Percentiles rank a stretch among this genome's conserved stretches.
phyloP scores from a whole-genome alignment of 1,140 invertebrate species.

The Scaptomyza hsui region DNA sequence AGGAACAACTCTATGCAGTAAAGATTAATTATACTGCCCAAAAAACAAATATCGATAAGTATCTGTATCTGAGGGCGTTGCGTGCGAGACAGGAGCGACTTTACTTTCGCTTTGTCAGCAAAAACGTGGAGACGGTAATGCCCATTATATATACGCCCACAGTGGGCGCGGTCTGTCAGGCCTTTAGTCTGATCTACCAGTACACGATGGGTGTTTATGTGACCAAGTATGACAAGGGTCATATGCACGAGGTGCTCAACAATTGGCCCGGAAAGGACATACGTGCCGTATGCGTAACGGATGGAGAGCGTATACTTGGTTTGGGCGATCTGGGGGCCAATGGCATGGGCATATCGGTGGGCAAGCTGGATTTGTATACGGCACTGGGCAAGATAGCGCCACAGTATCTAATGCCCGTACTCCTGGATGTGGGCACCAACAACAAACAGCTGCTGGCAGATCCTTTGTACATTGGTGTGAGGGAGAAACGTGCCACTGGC shows the following conservation, averaged over 20 bases:
- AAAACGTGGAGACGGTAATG: constrained; percentile 95
- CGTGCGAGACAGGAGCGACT: constrained; percentile 95
- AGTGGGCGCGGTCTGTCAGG: constrained; percentile 90
- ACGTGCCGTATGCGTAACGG: constrained; percentile 96
- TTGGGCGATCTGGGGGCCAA: constrained; percentile 97
- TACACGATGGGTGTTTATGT: constrained; percentile 96
- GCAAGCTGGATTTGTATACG: constrained; percentile 96
- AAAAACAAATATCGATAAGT: constrained; percentile 91
- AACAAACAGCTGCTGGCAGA: constrained; percentile 92
- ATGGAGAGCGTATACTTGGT: constrained; percentile 97
- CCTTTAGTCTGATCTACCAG: constrained; percentile 54
- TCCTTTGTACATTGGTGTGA: constrained; percentile 96
- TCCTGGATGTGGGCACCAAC: constrained; percentile 97
- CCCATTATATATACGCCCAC: constrained; percentile 85
- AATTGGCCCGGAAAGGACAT: constrained; percentile 86
- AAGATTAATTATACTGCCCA: constrained; percentile 90
- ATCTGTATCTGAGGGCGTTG: constrained; percentile 91
- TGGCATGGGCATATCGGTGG: constrained; percentile 99
- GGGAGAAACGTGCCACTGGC: constrained; percentile 92
- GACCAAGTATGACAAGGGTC: constrained; percentile 97
- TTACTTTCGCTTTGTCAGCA: constrained; percentile 95
- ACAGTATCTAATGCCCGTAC: constrained; percentile 93
- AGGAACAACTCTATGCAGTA: constrained; percentile 91
- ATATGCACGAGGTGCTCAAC: constrained; percentile 91
- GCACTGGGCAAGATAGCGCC: constrained; percentile 96